These are phyloP conservation scores for Catostylus mosaicus DNA, from an alignment of 30 jellyfish, hydroid and myxozoan genomes.

Conservation along the genomic window DNA sequence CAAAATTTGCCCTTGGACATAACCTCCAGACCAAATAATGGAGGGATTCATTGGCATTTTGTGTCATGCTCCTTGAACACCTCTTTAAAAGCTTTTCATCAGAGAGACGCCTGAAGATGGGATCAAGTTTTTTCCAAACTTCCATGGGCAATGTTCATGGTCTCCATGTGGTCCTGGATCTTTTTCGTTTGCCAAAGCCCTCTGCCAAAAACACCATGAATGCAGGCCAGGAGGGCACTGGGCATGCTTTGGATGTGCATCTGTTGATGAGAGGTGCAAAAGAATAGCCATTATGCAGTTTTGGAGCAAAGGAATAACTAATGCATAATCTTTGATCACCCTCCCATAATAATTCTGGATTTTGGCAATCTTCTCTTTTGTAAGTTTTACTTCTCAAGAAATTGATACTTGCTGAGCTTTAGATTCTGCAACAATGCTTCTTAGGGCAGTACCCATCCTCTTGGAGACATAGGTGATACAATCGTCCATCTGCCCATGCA, in stretches of 20 bases:
- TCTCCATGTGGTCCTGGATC: constrained; percentile 26
- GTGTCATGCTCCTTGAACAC: constrained; percentile 19
- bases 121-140: constrained; percentile 21
- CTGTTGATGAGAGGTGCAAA: constrained; percentile 24
- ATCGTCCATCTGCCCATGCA: not conserved
- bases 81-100: constrained; percentile 24
- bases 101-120: constrained; percentile 33
- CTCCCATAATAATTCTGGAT: constrained; percentile 37
- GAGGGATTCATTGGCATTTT: constrained; percentile 26
- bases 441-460: constrained; percentile 30
- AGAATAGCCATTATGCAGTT: constrained; percentile 23
- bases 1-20: constrained; percentile 23
- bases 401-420: constrained; percentile 39
- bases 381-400: constrained; percentile 57
- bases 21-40: constrained; percentile 15
- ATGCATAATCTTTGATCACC: constrained; percentile 1
- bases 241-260: constrained; percentile 27
- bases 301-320: not conserved
- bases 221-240: constrained; percentile 46
- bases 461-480: constrained; percentile 33
- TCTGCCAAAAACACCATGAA: constrained; percentile 66
- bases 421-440: constrained; percentile 13
- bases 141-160: constrained; percentile 46
- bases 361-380: constrained; percentile 8
- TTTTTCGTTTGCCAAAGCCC: constrained; percentile 20